Base-by-base conservation (phyloP, 2,113 vertebrate genomes). In the Scophthalmus maximus region DNA sequence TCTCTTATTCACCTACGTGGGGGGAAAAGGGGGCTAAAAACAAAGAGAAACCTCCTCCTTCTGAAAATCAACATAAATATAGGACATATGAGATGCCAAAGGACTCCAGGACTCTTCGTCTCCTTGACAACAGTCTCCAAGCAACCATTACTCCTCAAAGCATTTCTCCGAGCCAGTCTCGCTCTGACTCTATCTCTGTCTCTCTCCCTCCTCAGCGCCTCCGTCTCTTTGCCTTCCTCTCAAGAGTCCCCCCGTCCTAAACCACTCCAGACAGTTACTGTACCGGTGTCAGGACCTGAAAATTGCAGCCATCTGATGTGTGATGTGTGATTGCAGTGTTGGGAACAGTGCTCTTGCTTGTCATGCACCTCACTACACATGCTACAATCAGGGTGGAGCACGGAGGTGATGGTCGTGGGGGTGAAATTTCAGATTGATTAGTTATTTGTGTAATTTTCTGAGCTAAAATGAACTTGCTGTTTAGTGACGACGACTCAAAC, bases 61-160 rank as follows among this genome's bases (percentile, higher is more conserved):
- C 55, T 47, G 44, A 68, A 86, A 85, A 85, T 88, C 78, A 58
- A 81, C 84, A 88, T 78, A 90, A 89, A 87, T 87, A 85, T 84
- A 89, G 87, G 82, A 89, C 81, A 88, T 83, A 76, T 68, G 34
- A 88, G 91, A 93, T 90, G 85, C 86, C 88, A 91, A 86, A 90
- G 86, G 83, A 92, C 85, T 91, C 83, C 70, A 76, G 86, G 84
- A 91, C 84, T 89, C 81, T 57, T 83, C 9, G 90, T 94, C 87
- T 92, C 93, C 93, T 64, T 93, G 94, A 93, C 94, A 87, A 94
- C 94, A 20, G 93, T 94, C 85, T 90, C 93, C 88, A 88, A 85
- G 94, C 93, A 94, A 94, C 94, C 85, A 84, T 89, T 87, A 84
- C 89, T 90, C 81, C 85, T 93, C 89, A 91, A 88, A 88, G 81